Percentiles rank a stretch among this genome's conserved stretches.
phyloP scores from a whole-genome alignment of 2,797 vertebrate species.

The Sciurus vulgaris region DNA sequence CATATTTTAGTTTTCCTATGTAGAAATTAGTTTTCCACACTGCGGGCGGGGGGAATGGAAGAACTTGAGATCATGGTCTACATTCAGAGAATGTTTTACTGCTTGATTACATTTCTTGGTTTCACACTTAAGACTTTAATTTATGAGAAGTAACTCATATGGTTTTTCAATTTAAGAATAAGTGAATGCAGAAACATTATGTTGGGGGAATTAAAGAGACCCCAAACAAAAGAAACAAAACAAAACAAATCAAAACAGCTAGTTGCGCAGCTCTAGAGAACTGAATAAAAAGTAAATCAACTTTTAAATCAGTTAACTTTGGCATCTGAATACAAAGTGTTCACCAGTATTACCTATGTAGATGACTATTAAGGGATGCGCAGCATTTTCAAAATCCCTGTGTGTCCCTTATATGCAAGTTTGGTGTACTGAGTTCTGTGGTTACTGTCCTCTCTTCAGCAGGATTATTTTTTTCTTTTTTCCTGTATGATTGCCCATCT shows the following conservation, averaged over 20 bases:
- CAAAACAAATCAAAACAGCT: conserved; percentile 67
- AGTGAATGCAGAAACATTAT: conserved; percentile 79
- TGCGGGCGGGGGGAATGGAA: conserved; percentile 78
- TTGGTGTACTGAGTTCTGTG: conserved; percentile 85
- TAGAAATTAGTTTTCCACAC: conserved; percentile 82
- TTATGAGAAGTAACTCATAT: conserved; percentile 77
- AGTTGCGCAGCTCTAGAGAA: conserved; percentile 82
- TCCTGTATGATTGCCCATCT: conserved; percentile 71
- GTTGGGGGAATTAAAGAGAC: conserved; percentile 72
- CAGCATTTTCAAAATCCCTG: conserved; percentile 90
- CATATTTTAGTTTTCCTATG: conserved; percentile 79
- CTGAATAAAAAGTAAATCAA: conserved; percentile 85
- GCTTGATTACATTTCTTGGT: conserved; percentile 84
- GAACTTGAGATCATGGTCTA: conserved; percentile 83
- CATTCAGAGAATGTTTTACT: conserved; percentile 86
- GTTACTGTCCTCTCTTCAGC: conserved; percentile 71
- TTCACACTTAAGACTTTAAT: conserved; percentile 86
- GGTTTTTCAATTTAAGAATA: conserved; percentile 81
- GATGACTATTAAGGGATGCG: conserved; percentile 87
- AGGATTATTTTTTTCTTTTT: neutral
- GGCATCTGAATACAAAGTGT: conserved; percentile 88
- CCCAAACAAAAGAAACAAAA: conserved; percentile 76
- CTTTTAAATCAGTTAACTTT: conserved; percentile 89
- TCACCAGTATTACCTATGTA: conserved; percentile 84
- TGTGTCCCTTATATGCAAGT: conserved; percentile 86